Base-by-base conservation (phyloP, 2,797 vertebrate species). In the Hoplostethus atlanticus region DNA sequence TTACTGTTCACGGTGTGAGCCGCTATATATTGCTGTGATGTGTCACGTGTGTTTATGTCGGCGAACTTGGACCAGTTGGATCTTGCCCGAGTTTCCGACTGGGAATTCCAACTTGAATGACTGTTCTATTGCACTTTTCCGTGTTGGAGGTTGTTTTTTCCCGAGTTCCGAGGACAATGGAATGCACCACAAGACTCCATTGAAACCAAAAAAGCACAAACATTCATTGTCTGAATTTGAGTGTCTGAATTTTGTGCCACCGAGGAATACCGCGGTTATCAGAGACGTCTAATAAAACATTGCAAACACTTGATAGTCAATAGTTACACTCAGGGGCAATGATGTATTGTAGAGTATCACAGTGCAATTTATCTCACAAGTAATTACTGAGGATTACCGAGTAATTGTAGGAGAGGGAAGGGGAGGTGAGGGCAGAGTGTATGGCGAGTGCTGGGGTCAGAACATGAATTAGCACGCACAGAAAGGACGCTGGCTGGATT, bases 371-470 rank as follows among this genome's bases (percentile, higher is more conserved):
- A 75, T 84, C 79, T 79, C 67, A 77, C 58, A 47, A 60, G 83
- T 87, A 76, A 91, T 92, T 89, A 89, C 42, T 7, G 47, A 16
- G 68, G 81, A 90, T 87, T 84, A 90, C 28, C 2, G 58, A 83
- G 58, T 76, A 21, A 44, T 63, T 25, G 51, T 65, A 72, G 51
- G 21, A 8, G 68, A 82, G 71, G 73, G 64, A 78, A 85, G 64
- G 79, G 61, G 48, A 28, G 28, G 28, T 28, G 60, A 69, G 80
- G 82, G 60, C 62, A 58, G 73, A 68, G 74, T 10, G 38, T 50
- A 59, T 10, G 46, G 58, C 53, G 67, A 71, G 57, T 4, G 44
- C 21, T 4, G 46, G 52, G 84, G 83, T 88, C 62, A 73, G 57
- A 36, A 28, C 16, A n/a, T 68, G 58, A 77, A 71, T 72, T 16